Conservation (phyloP, 2,113 vertebrate genomes). For the Carassius carassius region DNA sequence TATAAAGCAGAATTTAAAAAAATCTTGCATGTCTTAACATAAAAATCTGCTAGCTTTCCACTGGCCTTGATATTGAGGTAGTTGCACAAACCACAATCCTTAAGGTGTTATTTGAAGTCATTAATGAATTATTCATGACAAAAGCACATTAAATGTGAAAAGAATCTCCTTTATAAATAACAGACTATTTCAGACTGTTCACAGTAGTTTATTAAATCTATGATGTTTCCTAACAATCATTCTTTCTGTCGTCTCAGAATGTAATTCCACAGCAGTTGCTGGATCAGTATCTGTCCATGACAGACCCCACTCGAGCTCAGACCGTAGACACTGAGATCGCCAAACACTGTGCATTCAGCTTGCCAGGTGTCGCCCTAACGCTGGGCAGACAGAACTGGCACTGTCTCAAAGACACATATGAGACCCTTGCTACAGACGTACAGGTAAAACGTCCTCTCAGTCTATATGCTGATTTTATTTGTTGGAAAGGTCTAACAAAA, state of each 20-base stretch:
- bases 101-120: neutral
- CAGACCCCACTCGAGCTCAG: constrained; percentile 92
- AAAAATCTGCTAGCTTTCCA: neutral
- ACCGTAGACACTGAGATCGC: constrained; percentile 96
- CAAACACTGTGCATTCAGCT: constrained; percentile 97
- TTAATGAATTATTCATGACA: neutral
- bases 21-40: neutral
- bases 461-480: neutral
- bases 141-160: neutral
- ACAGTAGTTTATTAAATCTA: no score
- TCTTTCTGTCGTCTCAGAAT: constrained; percentile 71
- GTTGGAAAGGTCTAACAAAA: neutral
- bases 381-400: constrained; percentile 97
- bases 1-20: neutral
- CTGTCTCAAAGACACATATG: constrained; percentile 93
- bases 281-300: constrained; percentile 98
- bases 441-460: constrained; percentile 17
- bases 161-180: neutral
- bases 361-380: constrained; percentile 92
- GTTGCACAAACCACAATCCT: neutral
- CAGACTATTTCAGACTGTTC: no score
- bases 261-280: constrained; percentile 92
- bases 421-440: constrained; percentile 94
- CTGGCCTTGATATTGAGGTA: neutral
- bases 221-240: neutral